Evolutionary conservation across 1,140 invertebrate species (phyloP), one percentile per base, ranked within the genome.

Genomic region (Rhopalosiphum maidis): DNA sequence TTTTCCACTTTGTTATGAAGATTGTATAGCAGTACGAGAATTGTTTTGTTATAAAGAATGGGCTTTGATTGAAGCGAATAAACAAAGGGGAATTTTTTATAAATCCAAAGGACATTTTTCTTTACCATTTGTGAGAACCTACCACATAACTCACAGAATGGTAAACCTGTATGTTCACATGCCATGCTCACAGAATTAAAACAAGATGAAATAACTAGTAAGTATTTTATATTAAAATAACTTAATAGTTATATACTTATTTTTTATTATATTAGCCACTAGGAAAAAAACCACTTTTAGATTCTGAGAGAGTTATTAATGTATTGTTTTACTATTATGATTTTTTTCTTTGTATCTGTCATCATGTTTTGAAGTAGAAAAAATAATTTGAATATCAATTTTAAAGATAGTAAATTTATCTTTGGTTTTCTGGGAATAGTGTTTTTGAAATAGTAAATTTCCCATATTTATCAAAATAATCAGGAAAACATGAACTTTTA

Each of bases 1-100:
- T 82, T 95, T 98, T 93, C 97, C 98, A 35, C 95, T 98, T 23
- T 99, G 97, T 96, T 98, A 98, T 94, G 98, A 99, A 96, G 98
- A 99, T 95, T 99, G 99, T 95, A 96, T 98, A 94, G 98, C 98
- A 48, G 97, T 99, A 11, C 97, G 97, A 95, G 96, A 98, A 94
- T 96, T 98, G 94, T 98, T 99, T 95, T 99, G 98, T 95, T 98
- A 98, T 95, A 98, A 97, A 94, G 97, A 99, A 94, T 99, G 98
- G 98, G 97, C 97, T 35, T 95, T 98, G 54, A 97, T 99, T 93
- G 98, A 99, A 95, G 98, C 98, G 94, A 98, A 98, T 95, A 98
- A 98, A 95, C 96, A 97, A 93, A 96, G 97, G 90, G 96, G 97
- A 23, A 97, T 98, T 93, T 97, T 96, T 95, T 97, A 98, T 94